Base-by-base conservation (phyloP, 2,797 vertebrate species). In the Phoebastria nigripes region DNA sequence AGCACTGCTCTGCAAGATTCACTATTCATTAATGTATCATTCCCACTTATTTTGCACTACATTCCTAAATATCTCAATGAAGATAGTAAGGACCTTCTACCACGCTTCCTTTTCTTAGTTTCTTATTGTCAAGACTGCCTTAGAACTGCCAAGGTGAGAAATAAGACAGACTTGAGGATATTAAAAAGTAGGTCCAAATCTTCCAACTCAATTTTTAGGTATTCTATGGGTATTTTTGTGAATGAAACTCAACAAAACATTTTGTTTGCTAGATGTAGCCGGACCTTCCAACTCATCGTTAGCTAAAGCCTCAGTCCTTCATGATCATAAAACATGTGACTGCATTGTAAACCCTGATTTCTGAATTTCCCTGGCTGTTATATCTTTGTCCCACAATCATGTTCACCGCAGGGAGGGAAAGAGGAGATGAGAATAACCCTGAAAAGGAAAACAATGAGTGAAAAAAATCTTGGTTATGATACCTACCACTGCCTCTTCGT, bases 311-410 rank as follows among this genome's bases (percentile, higher is more conserved):
- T 80, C 49, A 29, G 25, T 14, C 54, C 54, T 46, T 33, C 33
- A 25, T 0, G 0, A 31, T 24, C 17, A n/a, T 35, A 76, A 77
- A 92, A 59, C 18, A 49, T 0, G 4, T 17, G 46, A 54, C 25
- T 92, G 37, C 33, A 47, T 3, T 49, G 4, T 66, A 66, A 92
- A 5, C 19, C 13, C 9, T 2, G 4, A 56, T 28, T 63, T 62
- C 24, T 73, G 15, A 46, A 58, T 44, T 56, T 46, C 44, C 19
- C n/a, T 58, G 31, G 10, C 29, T 73, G 47, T 52, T 63, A 7
- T 6, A 29, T 63, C 33, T 79, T 63, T 69, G 28, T 39, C 51
- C 19, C 18, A 42, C 1, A 2, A 55, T 29, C 0, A 1, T 2
- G 5, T 33, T 62, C 31, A 31, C 6, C 3, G 9, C 8, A 61